phyloP scores from a whole-genome alignment of 2,888 invertebrate genomes.

The Drosophila falleni region DNA sequence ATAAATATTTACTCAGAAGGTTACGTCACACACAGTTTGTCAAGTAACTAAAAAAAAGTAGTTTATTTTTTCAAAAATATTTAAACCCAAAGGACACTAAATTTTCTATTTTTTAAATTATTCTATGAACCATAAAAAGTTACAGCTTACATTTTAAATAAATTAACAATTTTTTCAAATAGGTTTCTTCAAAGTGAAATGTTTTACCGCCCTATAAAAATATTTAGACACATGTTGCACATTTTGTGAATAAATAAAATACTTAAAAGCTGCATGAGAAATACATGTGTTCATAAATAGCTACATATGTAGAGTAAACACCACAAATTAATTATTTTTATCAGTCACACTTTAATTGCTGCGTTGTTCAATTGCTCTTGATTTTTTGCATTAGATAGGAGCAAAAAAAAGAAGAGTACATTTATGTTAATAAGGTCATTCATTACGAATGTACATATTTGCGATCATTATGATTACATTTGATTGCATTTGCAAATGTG shows the following conservation, averaged over 20 bases:
- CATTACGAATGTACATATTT: background rate
- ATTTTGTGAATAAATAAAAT: background rate
- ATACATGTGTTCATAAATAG: background rate
- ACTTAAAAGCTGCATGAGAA: background rate
- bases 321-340: constrained; percentile 5
- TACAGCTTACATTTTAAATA: no score
- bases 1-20: background rate
- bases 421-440: background rate
- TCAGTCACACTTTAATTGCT: background rate
- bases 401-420: background rate
- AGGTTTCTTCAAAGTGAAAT: background rate
- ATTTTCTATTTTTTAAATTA: no score
- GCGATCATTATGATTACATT: background rate
- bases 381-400: background rate
- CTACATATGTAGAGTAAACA: background rate
- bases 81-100: no score
- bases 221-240: background rate
- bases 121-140: no score
- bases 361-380: background rate
- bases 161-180: background rate
- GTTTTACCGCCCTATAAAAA: background rate
- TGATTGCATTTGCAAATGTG: constrained; percentile 7
- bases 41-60: background rate
- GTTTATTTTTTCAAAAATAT: no score
- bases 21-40: background rate